phyloP scores from a whole-genome alignment of 2,113 vertebrate species.

The Hylia prasina region DNA sequence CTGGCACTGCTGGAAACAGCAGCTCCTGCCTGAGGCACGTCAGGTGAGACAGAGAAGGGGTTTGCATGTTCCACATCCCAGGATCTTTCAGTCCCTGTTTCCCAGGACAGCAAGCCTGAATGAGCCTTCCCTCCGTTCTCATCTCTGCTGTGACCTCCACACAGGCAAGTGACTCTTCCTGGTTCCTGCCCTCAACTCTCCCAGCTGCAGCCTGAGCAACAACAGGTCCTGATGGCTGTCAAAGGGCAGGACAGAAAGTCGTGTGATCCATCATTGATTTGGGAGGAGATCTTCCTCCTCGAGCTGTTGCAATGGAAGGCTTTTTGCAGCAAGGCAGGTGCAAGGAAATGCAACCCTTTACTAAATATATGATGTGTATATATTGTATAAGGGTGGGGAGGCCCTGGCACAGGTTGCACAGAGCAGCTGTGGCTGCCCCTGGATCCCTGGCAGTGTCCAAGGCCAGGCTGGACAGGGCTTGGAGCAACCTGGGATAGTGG shows the following conservation, averaged over 20 bases:
- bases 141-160: neutral
- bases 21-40: neutral
- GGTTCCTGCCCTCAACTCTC: neutral
- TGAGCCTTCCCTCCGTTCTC: neutral
- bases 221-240: neutral
- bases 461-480: neutral
- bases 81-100: neutral
- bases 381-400: neutral
- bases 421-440: neutral
- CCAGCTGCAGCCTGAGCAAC: neutral
- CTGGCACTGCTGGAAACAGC: neutral
- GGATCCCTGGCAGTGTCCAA: neutral
- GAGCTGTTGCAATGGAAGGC: neutral
- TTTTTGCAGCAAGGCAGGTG: neutral
- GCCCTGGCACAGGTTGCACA: neutral
- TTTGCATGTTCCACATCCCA: neutral
- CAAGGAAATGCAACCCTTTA: neutral
- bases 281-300: neutral
- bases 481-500: accelerated
- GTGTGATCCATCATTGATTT: accelerated
- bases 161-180: neutral
- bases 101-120: neutral
- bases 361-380: neutral
- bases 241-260: neutral
- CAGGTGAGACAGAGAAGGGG: neutral